These are phyloP conservation scores for Charaxes varanes DNA, from an alignment of 1,140 invertebrate genomes.

Conservation along the genomic window DNA sequence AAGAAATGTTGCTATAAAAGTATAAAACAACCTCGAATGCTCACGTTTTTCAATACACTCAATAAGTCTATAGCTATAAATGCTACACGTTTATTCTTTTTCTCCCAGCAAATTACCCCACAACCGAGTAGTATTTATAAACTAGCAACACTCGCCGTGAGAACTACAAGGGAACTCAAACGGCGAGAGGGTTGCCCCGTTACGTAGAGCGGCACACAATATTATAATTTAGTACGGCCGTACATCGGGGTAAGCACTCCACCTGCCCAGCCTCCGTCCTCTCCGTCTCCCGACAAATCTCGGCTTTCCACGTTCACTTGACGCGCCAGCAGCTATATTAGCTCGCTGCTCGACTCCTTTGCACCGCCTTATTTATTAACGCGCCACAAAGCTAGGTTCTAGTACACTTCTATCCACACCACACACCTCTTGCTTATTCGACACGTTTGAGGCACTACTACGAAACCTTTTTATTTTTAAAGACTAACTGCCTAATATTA, in stretches of 20 bases:
- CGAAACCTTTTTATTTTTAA: no score
- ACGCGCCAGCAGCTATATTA: slow-evolving; percentile 70
- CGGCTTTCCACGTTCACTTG: slow-evolving; percentile 73
- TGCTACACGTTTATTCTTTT: no score
- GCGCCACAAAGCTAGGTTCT: slow-evolving; percentile 25
- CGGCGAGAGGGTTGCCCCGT: slow-evolving; percentile 62
- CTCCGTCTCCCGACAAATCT: slow-evolving; percentile 68
- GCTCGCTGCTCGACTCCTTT: slow-evolving; percentile 66
- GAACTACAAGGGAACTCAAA: slow-evolving; percentile 26
- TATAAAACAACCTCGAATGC: no score
- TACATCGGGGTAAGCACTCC: slow-evolving; percentile 71
- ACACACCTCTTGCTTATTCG: slow-evolving; percentile 1
- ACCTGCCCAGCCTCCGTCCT: slow-evolving; percentile 66
- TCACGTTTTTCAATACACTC: no score
- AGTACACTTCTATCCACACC: slow-evolving; percentile 9
- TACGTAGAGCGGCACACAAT: slow-evolving; percentile 57
- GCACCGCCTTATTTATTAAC: slow-evolving; percentile 70
- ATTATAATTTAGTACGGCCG: slow-evolving; percentile 73
- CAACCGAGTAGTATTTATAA: no score
- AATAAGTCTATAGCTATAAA: no score
- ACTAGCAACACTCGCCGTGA: no score
- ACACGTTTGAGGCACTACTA: no score
- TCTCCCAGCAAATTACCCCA: no score
- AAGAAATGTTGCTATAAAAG: no score
- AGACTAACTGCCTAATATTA: no score